Evolutionary conservation across 1,140 invertebrate genomes (phyloP).

Genomic region (Zeugodacus cucurbitae): DNA sequence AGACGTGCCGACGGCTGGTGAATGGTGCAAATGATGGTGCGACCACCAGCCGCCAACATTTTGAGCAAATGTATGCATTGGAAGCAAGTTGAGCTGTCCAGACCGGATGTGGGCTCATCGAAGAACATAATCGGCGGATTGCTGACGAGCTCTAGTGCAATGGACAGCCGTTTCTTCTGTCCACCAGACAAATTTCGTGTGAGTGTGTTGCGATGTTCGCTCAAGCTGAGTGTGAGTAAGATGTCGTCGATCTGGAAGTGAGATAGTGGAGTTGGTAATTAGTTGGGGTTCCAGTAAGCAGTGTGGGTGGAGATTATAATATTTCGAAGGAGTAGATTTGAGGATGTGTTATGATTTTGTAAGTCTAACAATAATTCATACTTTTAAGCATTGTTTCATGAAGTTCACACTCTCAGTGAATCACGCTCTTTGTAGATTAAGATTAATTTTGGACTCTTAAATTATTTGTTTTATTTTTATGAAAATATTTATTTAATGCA

Average conservation of each 20-base stretch:
- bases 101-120: conserved; percentile 95
- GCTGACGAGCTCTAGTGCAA: conserved; percentile 95
- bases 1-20: conserved; percentile 96
- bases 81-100: conserved; percentile 94
- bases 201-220: conserved; percentile 88
- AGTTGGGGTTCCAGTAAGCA: not conserved
- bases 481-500: too few species aligned
- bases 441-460: too few species aligned
- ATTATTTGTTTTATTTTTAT: not conserved
- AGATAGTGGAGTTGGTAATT: not conserved
- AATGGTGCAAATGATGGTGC: conserved; percentile 97
- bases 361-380: too few species aligned
- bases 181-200: conserved; percentile 92
- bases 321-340: too few species aligned
- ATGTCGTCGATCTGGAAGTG: conserved; percentile 85
- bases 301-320: too few species aligned
- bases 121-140: conserved; percentile 98
- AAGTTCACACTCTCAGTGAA: too few species aligned
- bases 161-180: conserved; percentile 95
- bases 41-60: conserved; percentile 87
- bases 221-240: conserved; percentile 86
- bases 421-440: too few species aligned
- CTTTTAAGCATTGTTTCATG: too few species aligned
- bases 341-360: too few species aligned
- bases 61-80: conserved; percentile 91